Base-by-base conservation (phyloP, 2,888 invertebrate species). In the Timandra comae region DNA sequence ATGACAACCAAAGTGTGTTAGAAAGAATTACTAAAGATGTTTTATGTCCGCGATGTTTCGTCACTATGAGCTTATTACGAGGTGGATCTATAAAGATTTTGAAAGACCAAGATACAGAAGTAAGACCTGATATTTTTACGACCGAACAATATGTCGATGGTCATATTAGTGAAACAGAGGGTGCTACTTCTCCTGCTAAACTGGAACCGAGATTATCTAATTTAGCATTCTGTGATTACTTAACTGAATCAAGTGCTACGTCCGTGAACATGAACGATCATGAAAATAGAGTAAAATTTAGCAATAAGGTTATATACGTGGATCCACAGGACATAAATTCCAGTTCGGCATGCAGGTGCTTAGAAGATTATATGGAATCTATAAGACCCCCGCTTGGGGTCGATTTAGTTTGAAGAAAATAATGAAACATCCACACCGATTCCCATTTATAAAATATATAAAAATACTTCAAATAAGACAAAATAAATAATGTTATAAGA, bases 61-160 rank as follows among this genome's bases (percentile, higher is more conserved):
- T 66, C 29, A 62, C 65, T 6, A 42, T 65, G 33, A 63, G 51
- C 36, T 31, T 70, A 9, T 37, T 73, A 26, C 52, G 56, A 12
- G 48, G 50, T 7, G 53, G 49, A 20, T 29, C 45, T 1, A 38
- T 53, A 1, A 70, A 46, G 44, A 33, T 70, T 26, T 46, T 68
- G 9, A 78, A 78, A 61, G 80, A 80, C 29, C 68, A 66, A 38
- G 69, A 66, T 35, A 51, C 56, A 0, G 73, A 66, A 56, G 68
- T 65, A 0, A 53, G 43, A 7, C 22, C 43, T 0, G 39, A 51
- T 16, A 52, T 57, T 33, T 50, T 56, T 20, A 42, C 31, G 12
- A 43, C 41, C 5, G 66, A 79, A 35, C 73, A 73, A 46, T 55
- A 56, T 1, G 63, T 59, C 0, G 63, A 49, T 2, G 52, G 51